Conservation (phyloP, 2,888 invertebrate genomes). For the Sycophila texana region DNA sequence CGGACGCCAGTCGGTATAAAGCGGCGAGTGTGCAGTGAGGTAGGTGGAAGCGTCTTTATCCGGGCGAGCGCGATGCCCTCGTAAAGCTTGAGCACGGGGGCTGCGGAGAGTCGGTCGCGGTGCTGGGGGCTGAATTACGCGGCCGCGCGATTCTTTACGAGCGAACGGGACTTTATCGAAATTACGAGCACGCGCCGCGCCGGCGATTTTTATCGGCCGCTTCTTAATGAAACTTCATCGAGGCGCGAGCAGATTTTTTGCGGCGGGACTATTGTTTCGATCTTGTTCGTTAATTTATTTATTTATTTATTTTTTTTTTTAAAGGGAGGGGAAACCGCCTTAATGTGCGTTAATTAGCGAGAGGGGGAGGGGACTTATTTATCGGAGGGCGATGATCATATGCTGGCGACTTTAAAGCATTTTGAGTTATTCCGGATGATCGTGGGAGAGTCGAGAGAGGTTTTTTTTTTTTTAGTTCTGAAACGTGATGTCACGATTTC, state of each 20-base stretch:
- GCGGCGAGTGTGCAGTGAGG: too few species aligned
- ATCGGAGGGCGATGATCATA: not conserved
- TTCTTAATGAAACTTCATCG: constrained; percentile 37
- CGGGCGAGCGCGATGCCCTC: constrained; percentile 50
- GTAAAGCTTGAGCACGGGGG: constrained; percentile 38
- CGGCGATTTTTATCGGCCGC: constrained; percentile 29
- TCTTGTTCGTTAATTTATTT: too few species aligned
- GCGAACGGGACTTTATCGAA: constrained; percentile 55
- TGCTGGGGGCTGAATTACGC: constrained; percentile 54
- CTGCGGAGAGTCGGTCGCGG: not conserved
- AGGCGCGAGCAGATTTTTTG: not conserved
- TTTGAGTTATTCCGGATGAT: too few species aligned
- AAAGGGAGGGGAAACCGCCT: not conserved
- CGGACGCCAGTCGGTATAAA: too few species aligned
- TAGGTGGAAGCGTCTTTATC: constrained; percentile 57
- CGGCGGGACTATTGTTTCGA: too few species aligned
- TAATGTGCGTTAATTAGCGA: not conserved
- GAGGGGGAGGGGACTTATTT: not conserved
- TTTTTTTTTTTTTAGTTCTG: too few species aligned
- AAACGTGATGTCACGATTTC: too few species aligned
- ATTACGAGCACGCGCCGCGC: constrained; percentile 29
- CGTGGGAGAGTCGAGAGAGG: too few species aligned
- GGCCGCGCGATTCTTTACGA: constrained; percentile 45
- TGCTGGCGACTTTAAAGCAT: too few species aligned
- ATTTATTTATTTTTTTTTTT: too few species aligned